Evolutionary conservation across 1,140 invertebrate species (phyloP).

Genomic region (Heliothis virescens): DNA sequence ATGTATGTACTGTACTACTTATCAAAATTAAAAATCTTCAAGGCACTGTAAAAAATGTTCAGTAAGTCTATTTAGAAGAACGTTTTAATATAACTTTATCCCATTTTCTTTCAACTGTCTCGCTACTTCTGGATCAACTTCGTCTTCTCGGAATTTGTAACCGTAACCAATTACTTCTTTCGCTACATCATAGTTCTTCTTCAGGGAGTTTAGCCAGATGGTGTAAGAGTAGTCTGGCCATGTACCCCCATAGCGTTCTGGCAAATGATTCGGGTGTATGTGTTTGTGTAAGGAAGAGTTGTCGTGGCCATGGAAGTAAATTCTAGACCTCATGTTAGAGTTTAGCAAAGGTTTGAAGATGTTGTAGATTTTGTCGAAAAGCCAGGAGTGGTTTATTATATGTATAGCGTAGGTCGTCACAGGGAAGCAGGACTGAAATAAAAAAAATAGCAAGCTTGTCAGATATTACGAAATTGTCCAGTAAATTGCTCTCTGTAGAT

Average conservation of each 20-base stretch:
- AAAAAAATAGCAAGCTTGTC: neutral
- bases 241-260: conserved; percentile 90
- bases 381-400: conserved; percentile 92
- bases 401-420: conserved; percentile 91
- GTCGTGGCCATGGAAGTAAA: conserved; percentile 92
- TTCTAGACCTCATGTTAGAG: conserved; percentile 88
- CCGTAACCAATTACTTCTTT: conserved; percentile 89
- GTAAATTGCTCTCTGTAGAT: too few relatives aligned
- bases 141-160: conserved; percentile 89
- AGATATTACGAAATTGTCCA: too few relatives aligned
- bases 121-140: conserved; percentile 72
- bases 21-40: neutral
- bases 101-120: conserved; percentile 72
- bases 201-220: conserved; percentile 90
- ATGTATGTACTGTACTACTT: neutral
- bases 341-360: conserved; percentile 92
- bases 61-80: neutral
- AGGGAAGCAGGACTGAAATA: conserved; percentile 89
- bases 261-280: conserved; percentile 89
- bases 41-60: neutral
- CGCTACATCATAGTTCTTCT: conserved; percentile 86
- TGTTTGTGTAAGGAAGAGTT: conserved; percentile 92
- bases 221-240: conserved; percentile 91
- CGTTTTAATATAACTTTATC: conserved; percentile 62
- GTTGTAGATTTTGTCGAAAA: conserved; percentile 92